A percentile compares a stretch with the other conserved stretches of the same genome.
Evolutionary conservation across 2,888 invertebrate species (phyloP).

Genomic region (Thymelicus acteon): DNA sequence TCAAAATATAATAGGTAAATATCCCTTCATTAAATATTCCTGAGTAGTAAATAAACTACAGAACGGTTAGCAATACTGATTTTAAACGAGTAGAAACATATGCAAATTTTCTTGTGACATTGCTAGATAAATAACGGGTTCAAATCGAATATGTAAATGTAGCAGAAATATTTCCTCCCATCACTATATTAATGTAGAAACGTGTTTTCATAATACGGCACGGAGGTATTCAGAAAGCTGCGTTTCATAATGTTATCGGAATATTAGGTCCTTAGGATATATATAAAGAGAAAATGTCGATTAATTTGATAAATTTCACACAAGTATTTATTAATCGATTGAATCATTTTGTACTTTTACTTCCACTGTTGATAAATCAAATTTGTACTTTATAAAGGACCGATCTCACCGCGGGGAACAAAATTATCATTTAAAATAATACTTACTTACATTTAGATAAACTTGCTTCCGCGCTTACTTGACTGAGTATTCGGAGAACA

Average conservation of each 20-base stretch:
- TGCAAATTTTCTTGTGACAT: constrained; percentile 9
- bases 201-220: neutral
- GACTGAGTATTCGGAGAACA: neutral
- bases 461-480: neutral
- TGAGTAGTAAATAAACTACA: neutral
- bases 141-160: constrained; percentile 12
- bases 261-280: neutral
- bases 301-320: constrained; percentile 4
- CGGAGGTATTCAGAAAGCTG: constrained; percentile 3
- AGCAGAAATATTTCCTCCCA: neutral
- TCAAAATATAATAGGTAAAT: neutral
- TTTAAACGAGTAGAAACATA: constrained; percentile 4
- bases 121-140: constrained; percentile 7
- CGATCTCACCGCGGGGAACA: neutral
- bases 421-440: neutral
- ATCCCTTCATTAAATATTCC: too few relatives aligned
- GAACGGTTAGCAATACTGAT: neutral
- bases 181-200: neutral
- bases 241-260: constrained; percentile 7
- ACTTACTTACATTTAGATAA: neutral
- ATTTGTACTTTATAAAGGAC: neutral
- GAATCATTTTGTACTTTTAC: neutral
- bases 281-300: neutral
- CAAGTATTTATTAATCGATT: neutral
- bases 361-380: too few relatives aligned